Conservation (phyloP, 2,888 invertebrate genomes). For the Tanytarsus gracilentus region DNA sequence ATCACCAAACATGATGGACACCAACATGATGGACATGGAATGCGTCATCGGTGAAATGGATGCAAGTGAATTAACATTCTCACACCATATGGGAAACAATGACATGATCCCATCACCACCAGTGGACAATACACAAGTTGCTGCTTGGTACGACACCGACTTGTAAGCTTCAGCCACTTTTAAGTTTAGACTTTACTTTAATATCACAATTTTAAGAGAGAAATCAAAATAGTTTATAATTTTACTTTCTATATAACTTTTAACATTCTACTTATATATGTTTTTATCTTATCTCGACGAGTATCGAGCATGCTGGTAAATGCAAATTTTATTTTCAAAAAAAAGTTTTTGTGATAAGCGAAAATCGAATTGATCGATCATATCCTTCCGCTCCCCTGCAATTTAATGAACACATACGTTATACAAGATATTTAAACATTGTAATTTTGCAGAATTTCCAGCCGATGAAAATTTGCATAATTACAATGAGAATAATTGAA, state of each 20-base stretch:
- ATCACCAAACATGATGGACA: conserved; percentile 53
- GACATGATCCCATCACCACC: conserved; percentile 62
- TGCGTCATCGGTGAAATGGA: conserved; percentile 53
- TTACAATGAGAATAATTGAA: neutral
- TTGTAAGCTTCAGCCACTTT: conserved; percentile 9
- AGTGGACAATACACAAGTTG: conserved; percentile 84
- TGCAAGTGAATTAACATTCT: conserved; percentile 66
- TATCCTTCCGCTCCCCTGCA: no score
- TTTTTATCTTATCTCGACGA: no score
- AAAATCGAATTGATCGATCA: no score
- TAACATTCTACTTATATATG: neutral
- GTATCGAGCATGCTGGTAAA: no score
- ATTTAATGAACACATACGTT: no score
- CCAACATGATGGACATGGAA: conserved; percentile 80
- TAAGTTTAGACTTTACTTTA: no score
- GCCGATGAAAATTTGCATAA: conserved; percentile 23
- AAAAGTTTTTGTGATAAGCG: no score
- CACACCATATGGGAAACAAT: conserved; percentile 43
- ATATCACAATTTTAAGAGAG: no score
- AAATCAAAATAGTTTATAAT: neutral
- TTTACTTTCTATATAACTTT: neutral
- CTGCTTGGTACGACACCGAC: conserved; percentile 55
- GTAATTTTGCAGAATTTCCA: conserved; percentile 25
- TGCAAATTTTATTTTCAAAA: no score
- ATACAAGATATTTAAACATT: neutral